phyloP scores from a whole-genome alignment of 2,888 invertebrate genomes.

The Stenichneumon culpator region DNA sequence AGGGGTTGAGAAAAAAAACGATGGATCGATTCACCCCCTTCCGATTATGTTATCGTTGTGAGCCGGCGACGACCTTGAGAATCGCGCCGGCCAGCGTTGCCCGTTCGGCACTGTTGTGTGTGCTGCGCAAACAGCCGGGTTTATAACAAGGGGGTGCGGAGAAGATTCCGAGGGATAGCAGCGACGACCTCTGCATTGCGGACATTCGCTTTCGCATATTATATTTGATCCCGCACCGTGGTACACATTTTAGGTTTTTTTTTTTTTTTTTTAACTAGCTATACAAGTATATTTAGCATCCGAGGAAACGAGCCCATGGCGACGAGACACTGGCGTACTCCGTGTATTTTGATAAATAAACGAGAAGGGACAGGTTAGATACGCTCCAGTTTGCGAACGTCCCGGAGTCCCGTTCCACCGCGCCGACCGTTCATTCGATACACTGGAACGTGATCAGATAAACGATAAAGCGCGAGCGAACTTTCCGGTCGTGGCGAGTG shows the following conservation, averaged over 20 bases:
- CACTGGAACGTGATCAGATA: slow-evolving; percentile 38
- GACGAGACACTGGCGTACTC: background rate
- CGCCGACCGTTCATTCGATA: slow-evolving; percentile 53
- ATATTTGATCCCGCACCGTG: slow-evolving; percentile 25
- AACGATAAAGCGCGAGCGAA: slow-evolving; percentile 14
- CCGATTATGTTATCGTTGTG: slow-evolving; percentile 40
- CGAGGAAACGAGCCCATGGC: background rate
- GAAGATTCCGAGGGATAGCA: slow-evolving; percentile 51
- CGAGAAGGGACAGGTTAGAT: background rate
- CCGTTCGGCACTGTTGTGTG: slow-evolving; percentile 22
- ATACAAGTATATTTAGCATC: background rate
- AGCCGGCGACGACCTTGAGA: slow-evolving; percentile 60
- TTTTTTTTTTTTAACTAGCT: background rate
- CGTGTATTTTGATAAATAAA: background rate
- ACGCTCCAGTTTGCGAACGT: slow-evolving; percentile 12
- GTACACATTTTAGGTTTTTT: slow-evolving; percentile 1
- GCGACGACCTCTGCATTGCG: slow-evolving; percentile 66
- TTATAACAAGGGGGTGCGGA: slow-evolving; percentile 35
- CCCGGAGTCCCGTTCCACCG: slow-evolving; percentile 12
- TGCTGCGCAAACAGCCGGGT: slow-evolving; percentile 35
- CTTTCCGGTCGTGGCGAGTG: background rate
- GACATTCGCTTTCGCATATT: slow-evolving; percentile 57
- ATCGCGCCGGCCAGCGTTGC: slow-evolving; percentile 21
- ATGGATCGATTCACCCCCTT: slow-evolving; percentile 49
- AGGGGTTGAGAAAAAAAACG: background rate